Evolutionary conservation across 2,797 vertebrate species (phyloP).

Genomic region (Sphenopsis melanotis): DNA sequence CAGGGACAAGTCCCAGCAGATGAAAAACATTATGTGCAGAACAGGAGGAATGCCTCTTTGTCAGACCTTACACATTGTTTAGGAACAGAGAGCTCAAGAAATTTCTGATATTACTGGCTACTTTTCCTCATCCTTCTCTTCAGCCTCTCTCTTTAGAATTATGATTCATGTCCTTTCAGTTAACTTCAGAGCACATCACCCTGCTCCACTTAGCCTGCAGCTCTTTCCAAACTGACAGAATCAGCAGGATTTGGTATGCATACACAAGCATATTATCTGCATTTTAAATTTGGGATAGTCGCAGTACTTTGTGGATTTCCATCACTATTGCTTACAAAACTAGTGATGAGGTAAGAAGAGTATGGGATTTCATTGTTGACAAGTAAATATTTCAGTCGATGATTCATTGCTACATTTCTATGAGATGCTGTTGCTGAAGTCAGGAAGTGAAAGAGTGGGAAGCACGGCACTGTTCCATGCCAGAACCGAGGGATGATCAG

Average conservation of each 20-base stretch:
- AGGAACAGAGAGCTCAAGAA: neutral
- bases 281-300: neutral
- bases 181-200: neutral
- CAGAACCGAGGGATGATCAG: neutral
- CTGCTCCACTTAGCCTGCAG: neutral
- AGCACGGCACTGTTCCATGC: neutral
- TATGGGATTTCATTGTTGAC: neutral
- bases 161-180: neutral
- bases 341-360: neutral
- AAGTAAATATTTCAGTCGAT: neutral
- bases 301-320: neutral
- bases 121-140: neutral
- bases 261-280: neutral
- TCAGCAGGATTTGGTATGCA: neutral
- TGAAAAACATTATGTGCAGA: neutral
- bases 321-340: neutral
- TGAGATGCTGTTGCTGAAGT: neutral
- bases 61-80: neutral
- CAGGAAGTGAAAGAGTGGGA: neutral
- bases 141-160: neutral
- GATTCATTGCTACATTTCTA: neutral
- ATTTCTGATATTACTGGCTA: neutral
- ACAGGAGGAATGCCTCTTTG: neutral
- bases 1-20: neutral
- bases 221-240: neutral